phyloP scores from a whole-genome alignment of 1,140 invertebrate genomes.

The Bombus sylvicola region DNA sequence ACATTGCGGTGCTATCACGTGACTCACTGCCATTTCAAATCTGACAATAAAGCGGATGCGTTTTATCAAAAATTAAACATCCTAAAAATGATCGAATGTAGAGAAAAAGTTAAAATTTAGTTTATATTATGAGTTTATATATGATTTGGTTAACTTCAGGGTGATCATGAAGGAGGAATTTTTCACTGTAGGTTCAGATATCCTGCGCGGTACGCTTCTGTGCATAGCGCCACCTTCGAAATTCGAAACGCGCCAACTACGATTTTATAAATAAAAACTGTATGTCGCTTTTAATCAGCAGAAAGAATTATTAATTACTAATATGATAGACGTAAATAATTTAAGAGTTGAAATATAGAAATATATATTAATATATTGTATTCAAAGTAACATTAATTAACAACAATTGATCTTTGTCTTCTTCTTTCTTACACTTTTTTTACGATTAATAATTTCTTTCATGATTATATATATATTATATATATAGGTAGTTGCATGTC shows the following conservation, averaged over 20 bases:
- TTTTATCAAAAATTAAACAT: neutral
- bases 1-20: constrained; percentile 14
- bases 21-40: neutral
- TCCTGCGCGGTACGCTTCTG: neutral
- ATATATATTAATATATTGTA: constrained; percentile 35
- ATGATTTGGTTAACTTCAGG: neutral
- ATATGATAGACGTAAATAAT: constrained; percentile 21
- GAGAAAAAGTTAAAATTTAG: too few relatives aligned
- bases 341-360: constrained; percentile 23
- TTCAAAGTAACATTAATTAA: constrained; percentile 45
- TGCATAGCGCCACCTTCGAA: constrained; percentile 7
- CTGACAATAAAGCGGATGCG: neutral
- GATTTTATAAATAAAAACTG: neutral
- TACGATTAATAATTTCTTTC: constrained; percentile 9
- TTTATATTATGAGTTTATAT: neutral
- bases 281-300: neutral
- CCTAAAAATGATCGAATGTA: neutral
- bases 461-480: constrained; percentile 4
- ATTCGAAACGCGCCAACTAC: neutral
- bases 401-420: constrained; percentile 30
- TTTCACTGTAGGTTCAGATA: neutral
- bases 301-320: neutral
- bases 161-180: neutral
- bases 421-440: neutral
- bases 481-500: constrained; percentile 6